These are phyloP conservation scores for Tetraodon nigroviridis DNA, from an alignment of 2,113 vertebrate genomes.

Conservation along the genomic window DNA sequence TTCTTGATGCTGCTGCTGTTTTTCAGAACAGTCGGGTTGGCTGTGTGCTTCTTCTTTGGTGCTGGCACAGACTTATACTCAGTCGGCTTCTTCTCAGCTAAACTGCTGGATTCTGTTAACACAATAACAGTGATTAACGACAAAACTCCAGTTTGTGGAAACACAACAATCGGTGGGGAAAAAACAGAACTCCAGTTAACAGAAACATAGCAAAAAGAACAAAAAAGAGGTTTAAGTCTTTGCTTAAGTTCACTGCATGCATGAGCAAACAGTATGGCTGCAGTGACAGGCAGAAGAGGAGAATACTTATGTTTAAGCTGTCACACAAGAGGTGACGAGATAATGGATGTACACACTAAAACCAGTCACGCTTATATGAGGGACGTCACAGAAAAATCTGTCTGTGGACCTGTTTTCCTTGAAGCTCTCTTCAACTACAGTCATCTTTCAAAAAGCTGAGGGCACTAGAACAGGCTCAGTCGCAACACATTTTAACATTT, in stretches of 20 bases:
- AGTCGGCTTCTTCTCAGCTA: conserved; percentile 49
- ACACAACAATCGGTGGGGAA: background rate
- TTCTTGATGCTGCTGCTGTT: conserved; percentile 75
- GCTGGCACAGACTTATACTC: conserved; percentile 53
- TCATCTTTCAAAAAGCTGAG: background rate
- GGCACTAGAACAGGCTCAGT: conserved; percentile 1
- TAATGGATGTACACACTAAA: conserved; percentile 6
- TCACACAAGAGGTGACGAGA: conserved; percentile 18
- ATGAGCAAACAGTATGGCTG: background rate
- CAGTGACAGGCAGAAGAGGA: conserved; percentile 34
- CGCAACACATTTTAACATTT: background rate
- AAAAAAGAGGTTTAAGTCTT: conserved; percentile 22
- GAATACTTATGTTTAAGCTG: conserved; percentile 12
- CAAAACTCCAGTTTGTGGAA: background rate
- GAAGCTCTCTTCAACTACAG: background rate
- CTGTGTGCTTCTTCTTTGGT: conserved; percentile 34
- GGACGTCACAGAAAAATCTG: conserved; percentile 13
- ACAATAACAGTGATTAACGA: background rate
- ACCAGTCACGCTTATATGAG: background rate
- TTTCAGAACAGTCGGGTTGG: conserved; percentile 65
- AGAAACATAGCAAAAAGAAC: background rate
- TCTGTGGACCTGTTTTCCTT: conserved; percentile 10
- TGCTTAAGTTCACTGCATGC: conserved; percentile 27
- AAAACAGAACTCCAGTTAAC: background rate
- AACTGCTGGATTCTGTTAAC: conserved; percentile 64